Evolutionary conservation across 2,113 vertebrate species (phyloP).

Genomic region (Dipodomys spectabilis): DNA sequence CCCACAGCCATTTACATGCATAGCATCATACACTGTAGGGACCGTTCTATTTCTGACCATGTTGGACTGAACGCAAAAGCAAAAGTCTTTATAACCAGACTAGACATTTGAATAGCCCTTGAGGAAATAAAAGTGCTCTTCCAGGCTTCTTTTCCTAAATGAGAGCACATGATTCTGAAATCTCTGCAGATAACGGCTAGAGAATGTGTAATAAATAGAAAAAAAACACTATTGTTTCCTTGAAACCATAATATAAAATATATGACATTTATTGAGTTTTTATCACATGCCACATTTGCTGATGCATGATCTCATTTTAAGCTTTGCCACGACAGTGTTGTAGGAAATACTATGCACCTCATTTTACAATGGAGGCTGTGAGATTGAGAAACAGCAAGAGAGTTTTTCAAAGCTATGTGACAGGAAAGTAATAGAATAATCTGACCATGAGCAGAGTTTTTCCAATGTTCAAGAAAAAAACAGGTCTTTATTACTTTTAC

Average conservation of each 20-base stretch:
- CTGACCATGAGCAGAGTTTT: neutral
- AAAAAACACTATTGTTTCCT: neutral
- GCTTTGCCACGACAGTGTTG: neutral
- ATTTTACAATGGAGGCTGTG: neutral
- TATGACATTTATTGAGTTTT: neutral
- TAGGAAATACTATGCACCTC: neutral
- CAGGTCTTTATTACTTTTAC: neutral
- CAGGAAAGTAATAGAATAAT: neutral
- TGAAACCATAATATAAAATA: neutral
- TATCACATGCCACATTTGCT: neutral
- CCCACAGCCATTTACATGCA: neutral
- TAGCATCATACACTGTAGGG: neutral
- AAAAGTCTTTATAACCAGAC: slow-evolving; percentile 29
- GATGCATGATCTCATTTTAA: neutral
- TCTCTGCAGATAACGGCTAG: neutral
- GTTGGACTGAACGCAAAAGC: slow-evolving; percentile 27
- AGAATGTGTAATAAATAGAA: slow-evolving; percentile 25
- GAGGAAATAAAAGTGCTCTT: slow-evolving; percentile 39
- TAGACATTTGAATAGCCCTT: slow-evolving; percentile 40
- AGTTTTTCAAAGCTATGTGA: neutral
- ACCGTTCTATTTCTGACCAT: neutral
- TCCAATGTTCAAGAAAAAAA: neutral
- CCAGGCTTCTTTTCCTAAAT: slow-evolving; percentile 24
- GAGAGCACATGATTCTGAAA: neutral
- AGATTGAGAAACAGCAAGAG: neutral